Evolutionary conservation across 1,140 invertebrate species (phyloP), one percentile per base, ranked within the genome.

Genomic region (Aphelenchoides besseyi): DNA sequence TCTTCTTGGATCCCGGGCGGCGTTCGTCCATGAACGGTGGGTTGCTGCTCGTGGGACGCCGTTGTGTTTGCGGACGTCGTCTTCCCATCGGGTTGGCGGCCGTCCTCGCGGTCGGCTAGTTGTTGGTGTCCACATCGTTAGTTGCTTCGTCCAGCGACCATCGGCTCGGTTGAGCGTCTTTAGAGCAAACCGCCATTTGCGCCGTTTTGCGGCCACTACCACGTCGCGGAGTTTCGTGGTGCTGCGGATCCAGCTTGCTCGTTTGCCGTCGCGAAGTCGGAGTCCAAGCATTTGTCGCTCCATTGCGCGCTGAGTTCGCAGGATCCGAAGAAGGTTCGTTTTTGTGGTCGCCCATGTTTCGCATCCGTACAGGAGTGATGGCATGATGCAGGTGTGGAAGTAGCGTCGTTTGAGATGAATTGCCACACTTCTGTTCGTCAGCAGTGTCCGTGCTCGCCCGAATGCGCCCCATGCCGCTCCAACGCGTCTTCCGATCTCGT

Each of bases 301-400:
- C 5, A 69, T 26, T 9, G 8, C 3, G 3, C 69, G 68, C 33
- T 69, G 68, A 1, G 23, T 18, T 2, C 33, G 26, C 12, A 16
- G n/a, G 3, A 69, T 5, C 28, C 66, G 18, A 5, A 8, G 3
- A 18, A 69, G 18, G 1, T 61, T 62, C 8, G 23, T 18, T 71
- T 69, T 69, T 3, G 68, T 69, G 9, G 37, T 61, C 3, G 64
- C 63, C 68, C 68, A 69, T n/a, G 68, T 33, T n/a, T 69, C 64
- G 8, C 64, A 69, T 61, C 68, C 68, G 9, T 69, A 69, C 2
- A 69, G 35, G 3, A 69, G 23, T 0, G 66, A 29, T 9, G 68
- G 68, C 68, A 71, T 68, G 68, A 69, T 68, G 0, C 63, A 68
- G 23, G 30, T 69, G 64, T 69, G 68, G 68, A 70, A 68, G 66